phyloP scores from a whole-genome alignment of 1,140 invertebrate genomes.

The Mercenaria mercenaria region DNA sequence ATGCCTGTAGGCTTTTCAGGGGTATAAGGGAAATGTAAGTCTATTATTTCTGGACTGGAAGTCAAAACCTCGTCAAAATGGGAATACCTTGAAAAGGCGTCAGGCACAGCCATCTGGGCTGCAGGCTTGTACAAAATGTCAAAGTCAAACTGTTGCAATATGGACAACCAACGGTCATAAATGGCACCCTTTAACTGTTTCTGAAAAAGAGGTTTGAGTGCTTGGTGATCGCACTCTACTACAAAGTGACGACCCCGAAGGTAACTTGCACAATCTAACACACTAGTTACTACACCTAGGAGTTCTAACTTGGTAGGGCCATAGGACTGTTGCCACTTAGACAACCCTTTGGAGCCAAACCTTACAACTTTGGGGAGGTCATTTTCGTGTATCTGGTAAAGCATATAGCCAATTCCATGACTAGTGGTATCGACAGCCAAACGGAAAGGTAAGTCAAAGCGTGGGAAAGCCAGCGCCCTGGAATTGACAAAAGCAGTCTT shows the following conservation, averaged over 20 bases:
- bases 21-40: conserved; percentile 65
- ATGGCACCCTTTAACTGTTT: conserved; percentile 63
- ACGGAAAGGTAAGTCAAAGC: conserved; percentile 55
- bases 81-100: conserved; percentile 38
- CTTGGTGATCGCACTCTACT: conserved; percentile 68
- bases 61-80: not conserved
- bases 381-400: conserved; percentile 64
- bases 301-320: conserved; percentile 69
- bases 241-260: conserved; percentile 54
- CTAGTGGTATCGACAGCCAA: conserved; percentile 64
- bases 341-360: conserved; percentile 66
- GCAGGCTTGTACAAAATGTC: conserved; percentile 64
- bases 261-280: conserved; percentile 68
- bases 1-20: conserved; percentile 20
- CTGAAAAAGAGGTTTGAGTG: conserved; percentile 57
- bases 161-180: conserved; percentile 64
- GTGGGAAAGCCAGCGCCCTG: conserved; percentile 38
- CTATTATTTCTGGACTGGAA: conserved; percentile 57
- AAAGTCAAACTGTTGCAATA: conserved; percentile 65
- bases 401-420: conserved; percentile 66
- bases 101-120: conserved; percentile 53
- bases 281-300: conserved; percentile 64
- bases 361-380: not conserved
- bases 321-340: conserved; percentile 69
- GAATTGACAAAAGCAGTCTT: conserved; percentile 24